Conservation (phyloP, 2,113 vertebrate species). For the Passer domesticus region DNA sequence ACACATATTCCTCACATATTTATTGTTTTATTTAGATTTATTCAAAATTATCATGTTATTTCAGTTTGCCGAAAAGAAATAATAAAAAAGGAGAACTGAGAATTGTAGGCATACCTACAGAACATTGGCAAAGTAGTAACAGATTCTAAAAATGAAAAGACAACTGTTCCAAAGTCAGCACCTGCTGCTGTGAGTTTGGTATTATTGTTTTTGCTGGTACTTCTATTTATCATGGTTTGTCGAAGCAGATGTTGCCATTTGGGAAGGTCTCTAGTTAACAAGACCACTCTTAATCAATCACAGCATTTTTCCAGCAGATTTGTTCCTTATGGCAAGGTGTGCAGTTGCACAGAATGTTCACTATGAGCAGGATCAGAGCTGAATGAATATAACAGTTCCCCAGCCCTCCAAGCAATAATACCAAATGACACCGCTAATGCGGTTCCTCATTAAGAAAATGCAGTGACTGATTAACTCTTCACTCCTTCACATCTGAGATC, state of each 20-base stretch:
- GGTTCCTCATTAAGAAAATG: constrained; percentile 6
- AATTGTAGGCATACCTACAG: not conserved
- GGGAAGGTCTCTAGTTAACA: constrained; percentile 60
- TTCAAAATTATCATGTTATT: not conserved
- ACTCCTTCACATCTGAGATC: constrained; percentile 25
- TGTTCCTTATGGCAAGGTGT: constrained; percentile 48
- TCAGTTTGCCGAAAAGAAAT: not conserved
- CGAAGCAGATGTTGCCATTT: constrained; percentile 55
- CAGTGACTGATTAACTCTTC: constrained; percentile 15
- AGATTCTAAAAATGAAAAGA: constrained; percentile 35
- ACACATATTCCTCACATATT: not conserved
- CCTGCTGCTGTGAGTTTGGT: constrained; percentile 50
- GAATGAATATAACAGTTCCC: not conserved
- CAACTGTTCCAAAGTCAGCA: constrained; percentile 57
- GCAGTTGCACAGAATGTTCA: constrained; percentile 26
- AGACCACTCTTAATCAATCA: constrained; percentile 54
- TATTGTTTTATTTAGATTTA: not conserved
- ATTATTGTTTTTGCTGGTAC: constrained; percentile 48
- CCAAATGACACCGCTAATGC: constrained; percentile 16
- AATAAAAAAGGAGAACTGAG: not conserved
- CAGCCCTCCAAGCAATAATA: not conserved
- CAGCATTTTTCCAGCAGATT: constrained; percentile 44
- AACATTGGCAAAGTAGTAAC: not conserved
- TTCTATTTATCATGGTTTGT: constrained; percentile 64
- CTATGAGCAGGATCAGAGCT: not conserved